Evolutionary conservation across 2,113 vertebrate species (phyloP).

Genomic region (Rissa tridactyla): DNA sequence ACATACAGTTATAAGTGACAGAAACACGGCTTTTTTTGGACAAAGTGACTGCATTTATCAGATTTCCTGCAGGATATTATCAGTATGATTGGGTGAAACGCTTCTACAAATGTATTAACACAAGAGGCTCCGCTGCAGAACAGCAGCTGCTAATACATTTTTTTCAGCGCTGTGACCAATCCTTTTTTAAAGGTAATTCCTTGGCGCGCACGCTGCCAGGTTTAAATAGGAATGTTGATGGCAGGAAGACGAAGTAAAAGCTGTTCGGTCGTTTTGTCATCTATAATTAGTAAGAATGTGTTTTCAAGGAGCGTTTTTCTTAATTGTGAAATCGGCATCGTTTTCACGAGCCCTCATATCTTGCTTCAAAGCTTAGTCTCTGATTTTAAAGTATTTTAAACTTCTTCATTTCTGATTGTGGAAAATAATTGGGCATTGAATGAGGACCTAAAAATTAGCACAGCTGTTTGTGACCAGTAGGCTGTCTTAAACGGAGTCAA

Average conservation of each 20-base stretch:
- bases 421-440: neutral
- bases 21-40: neutral
- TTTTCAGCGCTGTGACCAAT: neutral
- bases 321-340: neutral
- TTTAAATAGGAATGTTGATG: neutral
- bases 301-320: neutral
- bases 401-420: neutral
- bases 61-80: neutral
- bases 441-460: neutral
- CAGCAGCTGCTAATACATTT: neutral
- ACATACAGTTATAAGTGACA: neutral
- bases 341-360: neutral
- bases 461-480: neutral
- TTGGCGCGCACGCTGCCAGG: neutral
- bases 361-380: neutral
- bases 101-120: accelerated
- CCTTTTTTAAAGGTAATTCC: neutral
- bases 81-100: neutral
- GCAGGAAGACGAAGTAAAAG: neutral
- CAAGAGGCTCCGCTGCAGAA: neutral
- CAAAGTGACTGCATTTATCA: neutral
- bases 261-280: neutral
- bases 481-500: neutral
- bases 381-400: neutral
- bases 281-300: neutral